Percentiles rank a stretch among this genome's conserved stretches.
phyloP scores from a whole-genome alignment of 2,888 invertebrate species.

The Andrena hattorfiana region DNA sequence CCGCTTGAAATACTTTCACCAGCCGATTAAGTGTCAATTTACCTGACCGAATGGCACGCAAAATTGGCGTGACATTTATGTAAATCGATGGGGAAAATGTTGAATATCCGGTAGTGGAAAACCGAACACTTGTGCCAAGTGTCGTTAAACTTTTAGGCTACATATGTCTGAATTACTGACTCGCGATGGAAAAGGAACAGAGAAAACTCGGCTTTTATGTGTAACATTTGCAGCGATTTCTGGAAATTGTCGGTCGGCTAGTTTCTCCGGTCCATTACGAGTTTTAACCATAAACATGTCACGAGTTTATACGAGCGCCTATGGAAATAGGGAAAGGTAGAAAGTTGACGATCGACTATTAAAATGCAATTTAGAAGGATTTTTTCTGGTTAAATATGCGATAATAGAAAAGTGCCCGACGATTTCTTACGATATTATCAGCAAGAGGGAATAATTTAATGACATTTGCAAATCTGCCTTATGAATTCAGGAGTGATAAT shows the following conservation, averaged over 20 bases:
- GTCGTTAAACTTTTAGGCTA: not conserved
- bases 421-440: not conserved
- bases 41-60: not conserved
- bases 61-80: not conserved
- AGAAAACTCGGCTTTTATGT: not conserved
- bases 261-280: slow-evolving; percentile 53
- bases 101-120: not conserved
- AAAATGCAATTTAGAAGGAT: slow-evolving; percentile 2
- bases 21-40: not conserved
- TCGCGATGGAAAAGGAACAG: not conserved
- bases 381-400: not conserved
- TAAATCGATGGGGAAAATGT: not conserved
- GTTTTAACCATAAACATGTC: slow-evolving; percentile 48
- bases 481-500: not conserved
- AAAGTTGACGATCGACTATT: slow-evolving; percentile 48
- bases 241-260: slow-evolving; percentile 48
- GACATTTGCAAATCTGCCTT: not conserved
- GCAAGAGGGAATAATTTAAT: not conserved
- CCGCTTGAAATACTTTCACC: slow-evolving; percentile 25
- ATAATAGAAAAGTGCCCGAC: not conserved
- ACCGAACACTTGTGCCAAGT: not conserved
- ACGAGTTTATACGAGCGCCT: slow-evolving; percentile 30
- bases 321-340: slow-evolving; percentile 58
- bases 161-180: slow-evolving; percentile 4
- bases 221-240: slow-evolving; percentile 20